These are phyloP conservation scores for Acanthurus leucopareius DNA, from an alignment of 2,797 vertebrate species.

Conservation along the genomic window DNA sequence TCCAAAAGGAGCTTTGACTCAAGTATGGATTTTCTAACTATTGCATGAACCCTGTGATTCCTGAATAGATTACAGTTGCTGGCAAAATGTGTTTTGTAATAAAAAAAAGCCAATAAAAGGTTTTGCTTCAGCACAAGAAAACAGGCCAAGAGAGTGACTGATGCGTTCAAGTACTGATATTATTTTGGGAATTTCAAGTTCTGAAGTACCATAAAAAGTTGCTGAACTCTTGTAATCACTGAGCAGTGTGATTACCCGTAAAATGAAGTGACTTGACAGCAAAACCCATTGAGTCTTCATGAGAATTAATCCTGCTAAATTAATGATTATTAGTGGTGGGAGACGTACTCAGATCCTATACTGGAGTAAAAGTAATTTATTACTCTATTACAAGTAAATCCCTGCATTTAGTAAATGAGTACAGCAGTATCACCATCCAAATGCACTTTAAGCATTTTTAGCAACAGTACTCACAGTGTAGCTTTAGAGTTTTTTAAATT, in stretches of 20 bases:
- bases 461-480: background rate
- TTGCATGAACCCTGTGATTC: slow-evolving; percentile 15
- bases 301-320: background rate
- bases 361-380: background rate
- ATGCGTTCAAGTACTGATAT: slow-evolving; percentile 6
- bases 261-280: background rate
- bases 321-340: background rate
- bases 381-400: background rate
- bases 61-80: slow-evolving; percentile 14
- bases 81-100: background rate
- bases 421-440: background rate
- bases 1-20: slow-evolving; percentile 10
- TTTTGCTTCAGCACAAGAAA: slow-evolving; percentile 17
- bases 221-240: background rate
- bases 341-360: background rate
- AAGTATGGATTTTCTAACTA: slow-evolving; percentile 9
- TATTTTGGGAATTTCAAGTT: background rate
- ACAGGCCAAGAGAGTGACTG: background rate
- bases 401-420: background rate
- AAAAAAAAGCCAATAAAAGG: background rate
- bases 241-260: background rate
- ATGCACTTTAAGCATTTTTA: background rate
- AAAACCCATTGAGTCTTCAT: background rate
- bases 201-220: background rate
- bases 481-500: background rate